Conservation (phyloP, 2,797 vertebrate genomes). For the Typhlichthys eigenmanni region DNA sequence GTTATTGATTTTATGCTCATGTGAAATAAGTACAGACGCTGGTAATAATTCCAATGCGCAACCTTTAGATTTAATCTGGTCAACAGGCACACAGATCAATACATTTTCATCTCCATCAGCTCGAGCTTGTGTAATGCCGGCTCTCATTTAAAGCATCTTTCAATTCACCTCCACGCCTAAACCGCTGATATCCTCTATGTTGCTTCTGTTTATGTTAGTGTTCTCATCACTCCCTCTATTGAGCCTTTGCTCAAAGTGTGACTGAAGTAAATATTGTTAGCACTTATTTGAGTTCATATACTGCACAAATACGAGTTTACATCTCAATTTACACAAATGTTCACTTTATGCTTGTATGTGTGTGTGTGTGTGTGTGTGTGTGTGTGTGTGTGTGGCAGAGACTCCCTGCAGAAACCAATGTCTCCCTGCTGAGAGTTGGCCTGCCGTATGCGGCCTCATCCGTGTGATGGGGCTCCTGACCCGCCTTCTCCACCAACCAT, state of each 20-base stretch:
- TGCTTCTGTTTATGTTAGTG: constrained; percentile 14
- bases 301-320: background rate
- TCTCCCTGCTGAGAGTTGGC: constrained; percentile 11
- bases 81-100: constrained; percentile 56
- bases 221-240: constrained; percentile 26
- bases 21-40: constrained; percentile 62
- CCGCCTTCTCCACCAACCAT: constrained; percentile 8
- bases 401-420: background rate
- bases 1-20: constrained; percentile 66
- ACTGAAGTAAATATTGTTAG: background rate
- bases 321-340: background rate
- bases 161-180: constrained; percentile 23
- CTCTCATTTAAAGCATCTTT: constrained; percentile 42
- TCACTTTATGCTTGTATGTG: background rate
- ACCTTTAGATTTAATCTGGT: constrained; percentile 55
- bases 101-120: constrained; percentile 51
- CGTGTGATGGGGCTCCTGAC: background rate
- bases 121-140: constrained; percentile 28
- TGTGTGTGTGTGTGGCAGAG: background rate
- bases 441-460: background rate
- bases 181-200: constrained; percentile 24
- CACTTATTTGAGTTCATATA: background rate
- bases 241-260: background rate
- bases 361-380: background rate
- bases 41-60: constrained; percentile 55